Base-by-base conservation (phyloP, 2,888 invertebrate species). In the Branchellion lobata region DNA sequence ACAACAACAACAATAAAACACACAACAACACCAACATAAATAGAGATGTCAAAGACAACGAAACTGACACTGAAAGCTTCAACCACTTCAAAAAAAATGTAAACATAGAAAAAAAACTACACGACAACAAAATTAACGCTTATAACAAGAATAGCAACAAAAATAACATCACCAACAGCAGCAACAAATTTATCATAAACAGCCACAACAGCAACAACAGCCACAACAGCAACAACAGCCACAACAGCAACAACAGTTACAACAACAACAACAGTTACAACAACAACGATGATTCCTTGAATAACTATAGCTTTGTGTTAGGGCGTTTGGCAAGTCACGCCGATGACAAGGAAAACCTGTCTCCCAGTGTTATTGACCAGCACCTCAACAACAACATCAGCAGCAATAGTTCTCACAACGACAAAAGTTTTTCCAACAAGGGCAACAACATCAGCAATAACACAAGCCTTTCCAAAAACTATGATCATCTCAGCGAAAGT, bases 171-270 rank as follows among this genome's bases (percentile, higher is more conserved):
- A 11, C 3, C 65, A 65, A 27, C 65, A 29, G 21, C 65, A 65
- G 8, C 65, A 29, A 11, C 65, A 65, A 29, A 5, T 29, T n/a
- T 8, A 65, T 11, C 65, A 11, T 5, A 3, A n/a, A 27, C 65
- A 27, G 21, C n/a, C 3, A 65, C 65, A 65, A 11, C 29, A 65
- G 21, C n/a, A 5, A 11, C 65, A 65, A 65, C 65, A 11, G 8
- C 29, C 3, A 65, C 65, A 65, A 65, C 65, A 65, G 21, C 65
- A 65, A 65, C 65, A 65, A 65, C 72, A 33, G 33, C 8, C 18
- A 33, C 24, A 27, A 1, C 1, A 72, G 8, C 47, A 73, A 33
- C 73, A 14, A 1, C 11, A 40, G 21, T 36, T 34, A 33, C 73
- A 33, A 1, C 8, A 36, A 24, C n/a, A 5, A 29, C 65, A 65